phyloP scores from a whole-genome alignment of 1,140 invertebrate genomes.

The Sitobion miscanthi region DNA sequence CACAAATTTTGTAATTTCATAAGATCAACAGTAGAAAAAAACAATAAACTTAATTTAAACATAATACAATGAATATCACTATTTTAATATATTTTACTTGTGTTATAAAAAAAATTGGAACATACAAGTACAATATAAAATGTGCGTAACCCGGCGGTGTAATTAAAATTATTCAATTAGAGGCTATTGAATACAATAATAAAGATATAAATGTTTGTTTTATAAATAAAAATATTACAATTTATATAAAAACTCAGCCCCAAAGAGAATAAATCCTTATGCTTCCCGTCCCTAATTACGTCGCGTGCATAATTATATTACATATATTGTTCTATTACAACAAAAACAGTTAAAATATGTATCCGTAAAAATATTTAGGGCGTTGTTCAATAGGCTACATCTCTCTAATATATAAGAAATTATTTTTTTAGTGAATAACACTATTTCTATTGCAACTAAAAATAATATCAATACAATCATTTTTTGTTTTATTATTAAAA shows the following conservation, averaged over 20 bases:
- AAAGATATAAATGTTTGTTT: background rate
- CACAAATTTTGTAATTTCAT: background rate
- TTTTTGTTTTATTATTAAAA: background rate
- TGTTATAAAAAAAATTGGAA: background rate
- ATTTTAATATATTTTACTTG: background rate
- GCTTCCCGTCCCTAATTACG: background rate
- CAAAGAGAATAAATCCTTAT: background rate
- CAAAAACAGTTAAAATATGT: background rate
- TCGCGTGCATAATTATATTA: background rate
- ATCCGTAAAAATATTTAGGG: background rate
- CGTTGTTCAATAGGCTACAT: background rate
- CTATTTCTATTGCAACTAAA: too few relatives aligned
- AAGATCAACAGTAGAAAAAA: conserved; percentile 26
- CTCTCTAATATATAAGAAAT: background rate
- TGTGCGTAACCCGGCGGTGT: too few relatives aligned
- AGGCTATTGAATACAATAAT: background rate
- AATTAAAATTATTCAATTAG: background rate
- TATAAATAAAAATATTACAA: background rate
- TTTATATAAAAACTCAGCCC: background rate
- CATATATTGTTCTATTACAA: background rate
- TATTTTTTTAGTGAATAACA: background rate
- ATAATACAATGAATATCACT: conserved; percentile 27
- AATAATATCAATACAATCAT: background rate
- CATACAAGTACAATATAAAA: background rate
- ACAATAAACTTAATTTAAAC: conserved; percentile 36